Base-by-base conservation (phyloP, 2,888 invertebrate species). In the Epiblema foenella region DNA sequence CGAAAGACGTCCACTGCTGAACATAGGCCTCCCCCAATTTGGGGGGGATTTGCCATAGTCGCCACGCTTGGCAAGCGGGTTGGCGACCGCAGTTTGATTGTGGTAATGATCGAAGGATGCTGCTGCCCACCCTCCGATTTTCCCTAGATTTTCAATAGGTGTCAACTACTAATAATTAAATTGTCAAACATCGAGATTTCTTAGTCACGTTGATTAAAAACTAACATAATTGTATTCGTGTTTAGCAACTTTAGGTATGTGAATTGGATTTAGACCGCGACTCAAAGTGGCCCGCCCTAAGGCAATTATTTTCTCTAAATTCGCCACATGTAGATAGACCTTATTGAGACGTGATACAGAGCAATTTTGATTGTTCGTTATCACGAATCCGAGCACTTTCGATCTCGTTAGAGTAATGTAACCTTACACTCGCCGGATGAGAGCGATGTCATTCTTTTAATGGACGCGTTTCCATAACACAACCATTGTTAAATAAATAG, bases 341-440 rank as follows among this genome's bases (percentile, higher is more conserved):
- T 62, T 62, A 64, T 39, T 62, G 69, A 54, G 42, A 52, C 70
- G 71, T 42, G 49, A 54, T 54, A 49, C 52, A 63, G 63, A 29
- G 54, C 67, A 65, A 56, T 57, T 51, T 62, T 58, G 62, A 72
- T 69, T 75, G 70, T 70, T 20, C 57, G 15, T 66, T 75, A 69
- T 74, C 66, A 51, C 68, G 7, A 12, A 57, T 29, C 49, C 29
- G 65, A 57, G 60, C 74, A 85, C 85, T 86, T 83, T 85, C 85
- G 78, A 82, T 86, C 79, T 85, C 81, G 74, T 81, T 81, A 62
- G 75, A 76, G 68, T 75, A 69, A 72, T 66, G 77, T 74, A 72
- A 73, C 74, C 75, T 71, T 73, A 68, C 58, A 63, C 69, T 69
- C 18, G 46, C 70, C 73, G 74, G 74, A 69, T 69, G 71, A 73